Percentiles rank a stretch among this genome's conserved stretches.
Conservation (phyloP, 2,888 invertebrate genomes). For the Eristalinus aeneus region DNA sequence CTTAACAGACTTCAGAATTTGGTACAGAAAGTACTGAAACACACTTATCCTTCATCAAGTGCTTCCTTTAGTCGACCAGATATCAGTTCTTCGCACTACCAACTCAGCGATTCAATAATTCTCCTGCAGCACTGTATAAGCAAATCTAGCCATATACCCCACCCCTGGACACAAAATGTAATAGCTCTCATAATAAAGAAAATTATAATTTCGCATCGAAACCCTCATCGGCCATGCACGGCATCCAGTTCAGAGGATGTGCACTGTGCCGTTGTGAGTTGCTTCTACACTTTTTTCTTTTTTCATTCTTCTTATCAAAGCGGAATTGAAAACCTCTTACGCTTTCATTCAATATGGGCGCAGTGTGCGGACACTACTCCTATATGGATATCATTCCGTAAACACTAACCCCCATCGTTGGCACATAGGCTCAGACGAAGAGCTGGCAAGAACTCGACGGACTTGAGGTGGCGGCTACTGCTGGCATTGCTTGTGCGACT, state of each 20-base stretch:
- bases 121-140: constrained; percentile 8
- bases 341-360: constrained; percentile 52
- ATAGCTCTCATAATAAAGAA: constrained; percentile 38
- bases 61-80: background rate
- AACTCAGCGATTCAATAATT: constrained; percentile 32
- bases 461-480: constrained; percentile 12
- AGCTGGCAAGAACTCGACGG: constrained; percentile 52
- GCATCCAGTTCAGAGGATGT: constrained; percentile 36
- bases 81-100: background rate
- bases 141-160: constrained; percentile 43
- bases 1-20: background rate
- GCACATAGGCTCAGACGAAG: background rate
- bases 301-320: constrained; percentile 62
- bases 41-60: background rate
- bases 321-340: constrained; percentile 58
- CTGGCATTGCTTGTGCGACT: constrained; percentile 16
- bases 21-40: too few relatives aligned
- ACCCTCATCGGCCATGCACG: constrained; percentile 10
- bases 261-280: constrained; percentile 40
- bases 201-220: constrained; percentile 35
- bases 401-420: constrained; percentile 25
- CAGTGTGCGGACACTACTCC: constrained; percentile 33
- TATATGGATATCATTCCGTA: constrained; percentile 50
- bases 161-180: constrained; percentile 38
- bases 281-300: background rate